Conservation (phyloP, 2,888 invertebrate species). For the Odiellus spinosus region DNA sequence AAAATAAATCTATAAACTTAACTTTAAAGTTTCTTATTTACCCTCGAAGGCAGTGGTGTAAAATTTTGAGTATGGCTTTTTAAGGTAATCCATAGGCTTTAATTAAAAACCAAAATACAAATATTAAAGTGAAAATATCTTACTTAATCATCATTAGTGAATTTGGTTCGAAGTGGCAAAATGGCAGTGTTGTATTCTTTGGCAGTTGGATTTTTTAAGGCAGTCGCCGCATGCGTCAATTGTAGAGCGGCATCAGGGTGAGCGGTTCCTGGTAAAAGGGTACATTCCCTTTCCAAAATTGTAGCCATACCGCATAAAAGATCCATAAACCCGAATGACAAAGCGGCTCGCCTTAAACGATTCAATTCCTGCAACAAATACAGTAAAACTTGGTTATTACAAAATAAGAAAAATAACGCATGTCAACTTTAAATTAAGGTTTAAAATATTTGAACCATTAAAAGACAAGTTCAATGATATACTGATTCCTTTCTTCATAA, state of each 20-base stretch:
- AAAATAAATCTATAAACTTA: no score
- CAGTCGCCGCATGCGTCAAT: constrained; percentile 69
- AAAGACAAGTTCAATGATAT: no score
- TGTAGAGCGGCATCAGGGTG: constrained; percentile 78
- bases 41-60: no score
- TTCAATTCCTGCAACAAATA: constrained; percentile 54
- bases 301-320: constrained; percentile 66
- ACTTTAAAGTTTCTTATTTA: no score
- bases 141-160: constrained; percentile 20
- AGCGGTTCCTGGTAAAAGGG: constrained; percentile 52
- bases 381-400: not conserved
- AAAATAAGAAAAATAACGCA: no score
- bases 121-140: no score
- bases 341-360: constrained; percentile 69
- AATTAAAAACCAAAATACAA: no score
- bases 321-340: constrained; percentile 79
- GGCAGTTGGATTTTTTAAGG: constrained; percentile 44
- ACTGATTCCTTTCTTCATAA: no score
- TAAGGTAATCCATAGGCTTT: no score
- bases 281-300: constrained; percentile 76
- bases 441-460: not conserved
- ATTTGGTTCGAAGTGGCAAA: constrained; percentile 36
- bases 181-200: constrained; percentile 36
- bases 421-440: not conserved
- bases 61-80: no score